A percentile compares a stretch with the other conserved stretches of the same genome.
Evolutionary conservation across 2,113 vertebrate species (phyloP).

Genomic region (Laterallus jamaicensis): DNA sequence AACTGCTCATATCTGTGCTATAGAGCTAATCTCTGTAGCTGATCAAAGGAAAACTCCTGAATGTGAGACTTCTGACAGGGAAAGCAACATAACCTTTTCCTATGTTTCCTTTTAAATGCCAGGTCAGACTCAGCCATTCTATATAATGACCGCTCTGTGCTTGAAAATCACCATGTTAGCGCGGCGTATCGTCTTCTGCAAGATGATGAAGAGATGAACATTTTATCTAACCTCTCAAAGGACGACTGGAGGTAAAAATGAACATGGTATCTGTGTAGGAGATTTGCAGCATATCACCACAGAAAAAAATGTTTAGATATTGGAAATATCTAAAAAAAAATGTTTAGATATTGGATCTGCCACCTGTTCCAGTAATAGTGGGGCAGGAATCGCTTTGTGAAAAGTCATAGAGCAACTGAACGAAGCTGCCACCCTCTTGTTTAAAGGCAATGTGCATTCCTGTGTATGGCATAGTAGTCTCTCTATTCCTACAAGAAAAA

Average conservation of each 20-base stretch:
- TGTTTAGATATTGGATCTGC: neutral
- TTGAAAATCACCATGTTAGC: conserved; percentile 94
- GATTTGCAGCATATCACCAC: neutral
- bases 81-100: neutral
- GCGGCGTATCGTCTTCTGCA: conserved; percentile 91
- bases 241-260: conserved; percentile 93
- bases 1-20: neutral
- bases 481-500: neutral
- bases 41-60: neutral
- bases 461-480: neutral
- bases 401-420: conserved; percentile 56
- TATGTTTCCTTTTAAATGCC: conserved; percentile 34
- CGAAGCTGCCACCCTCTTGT: conserved; percentile 60
- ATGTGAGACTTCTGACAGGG: neutral
- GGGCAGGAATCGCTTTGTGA: neutral
- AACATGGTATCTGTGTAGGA: neutral
- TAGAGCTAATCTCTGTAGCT: neutral
- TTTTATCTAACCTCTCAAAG: conserved; percentile 91
- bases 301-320: conserved; percentile 35
- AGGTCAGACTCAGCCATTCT: conserved; percentile 93
- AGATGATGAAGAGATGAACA: conserved; percentile 92
- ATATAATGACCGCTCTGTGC: conserved; percentile 93
- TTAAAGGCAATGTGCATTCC: neutral
- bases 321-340: neutral
- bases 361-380: neutral